Evolutionary conservation across 2,888 invertebrate species (phyloP), one percentile per base, ranked within the genome.

Genomic region (Drosophila falleni): DNA sequence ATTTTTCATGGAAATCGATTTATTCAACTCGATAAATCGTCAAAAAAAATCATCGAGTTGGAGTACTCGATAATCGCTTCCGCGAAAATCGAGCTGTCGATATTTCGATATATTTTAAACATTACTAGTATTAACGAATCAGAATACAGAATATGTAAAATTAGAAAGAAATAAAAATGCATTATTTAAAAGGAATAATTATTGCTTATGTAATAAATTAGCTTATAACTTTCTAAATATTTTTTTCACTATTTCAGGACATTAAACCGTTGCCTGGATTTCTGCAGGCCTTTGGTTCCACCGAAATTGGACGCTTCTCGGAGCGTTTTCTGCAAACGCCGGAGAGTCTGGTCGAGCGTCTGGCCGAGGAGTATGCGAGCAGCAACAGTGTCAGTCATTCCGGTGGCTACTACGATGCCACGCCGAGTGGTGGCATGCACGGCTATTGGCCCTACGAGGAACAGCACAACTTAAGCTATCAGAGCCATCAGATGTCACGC

Each of bases 211-310:
- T 19, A 1, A 19, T 19, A 19, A 19, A 19, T 19, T 19, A 19
- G 2, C 19, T 19, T 19, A 19, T 19, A 42, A 19, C 41, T 19
- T 42, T 19, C 42, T 19, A 2, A 42, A 44, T 8, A 19, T 8
- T 4, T 13, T 1, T 23, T 23, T 5, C 2, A 3, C 11, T 19
- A 29, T 26, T 42, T 4, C 64, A 91, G 92, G 90, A 92, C 50
- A 90, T 92, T 9, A 92, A 91, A 61, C 96, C 96, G 6, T 91
- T 97, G 67, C 96, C 96, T 6, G 96, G 96, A 49, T 97, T 97
- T 90, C 96, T 96, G 90, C 97, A 97, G 93, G 96, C 97, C 1
- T 97, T 97, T 91, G 97, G 97, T 29, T 96, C 96, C 31, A 97
- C 97, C 26, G 97, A 97, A 93, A 96, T 97, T 76, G 97, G 97